Evolutionary conservation across 2,797 vertebrate species (phyloP), one percentile per base, ranked within the genome.

Genomic region (Lepus oiostolus): DNA sequence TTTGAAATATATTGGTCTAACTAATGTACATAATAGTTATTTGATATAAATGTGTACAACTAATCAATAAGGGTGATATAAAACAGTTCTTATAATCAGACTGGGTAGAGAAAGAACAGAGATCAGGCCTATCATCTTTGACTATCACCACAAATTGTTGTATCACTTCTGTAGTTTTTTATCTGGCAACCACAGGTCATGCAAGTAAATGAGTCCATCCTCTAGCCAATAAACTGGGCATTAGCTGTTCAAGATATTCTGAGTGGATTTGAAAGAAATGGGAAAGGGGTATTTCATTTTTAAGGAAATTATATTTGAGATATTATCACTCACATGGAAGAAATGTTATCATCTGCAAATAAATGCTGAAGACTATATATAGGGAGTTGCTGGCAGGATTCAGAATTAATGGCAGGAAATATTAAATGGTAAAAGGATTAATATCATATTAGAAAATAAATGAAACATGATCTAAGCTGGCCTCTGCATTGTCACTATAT

Each of bases 371-470:
- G 54, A 84, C 50, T 52, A 12, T 26, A 47, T 50, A 70, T 79
- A n/a, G 16, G 50, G 88, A 71, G 19, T 80, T 90, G 14, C 47
- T 82, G 32, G 50, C 28, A 83, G 71, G 50, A 77, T 91, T 96
- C 75, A 83, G 28, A 94, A 96, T 96, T 84, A 80, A 94, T 88
- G 85, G 17, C 32, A 88, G 62, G 54, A 76, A 84, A 38, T 76
- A 93, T 79, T 92, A 93, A 96, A 75, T 86, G 72, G n/a, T 35
- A 70, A 96, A 85, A 70, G 13, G 75, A 83, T 96, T 94, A 96
- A 92, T 76, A 91, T n/a, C 47, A 85, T 83, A 90, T 96, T 93
- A 96, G 42, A 80, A 96, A 96, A 95, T 93, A 96, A 93, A 95
- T 97, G 81, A 91, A 92, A 96, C 93, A 75, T 11, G 62, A 90